A percentile compares a stretch with the other conserved stretches of the same genome.
Evolutionary conservation across 2,888 invertebrate species (phyloP).

Genomic region (Drosophila atroscutellata): DNA sequence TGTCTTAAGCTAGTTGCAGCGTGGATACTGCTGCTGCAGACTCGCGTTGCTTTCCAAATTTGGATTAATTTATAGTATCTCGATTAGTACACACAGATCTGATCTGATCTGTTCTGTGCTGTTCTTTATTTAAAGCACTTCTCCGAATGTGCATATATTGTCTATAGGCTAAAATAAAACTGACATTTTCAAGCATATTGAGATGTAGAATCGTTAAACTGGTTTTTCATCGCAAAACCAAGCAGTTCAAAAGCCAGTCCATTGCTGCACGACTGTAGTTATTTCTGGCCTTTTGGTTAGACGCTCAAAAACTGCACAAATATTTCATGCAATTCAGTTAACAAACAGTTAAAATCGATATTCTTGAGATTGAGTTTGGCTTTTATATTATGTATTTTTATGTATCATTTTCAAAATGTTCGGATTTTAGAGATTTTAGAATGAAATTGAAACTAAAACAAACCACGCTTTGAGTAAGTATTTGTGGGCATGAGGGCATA

Average conservation of each 20-base stretch:
- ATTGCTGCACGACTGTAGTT: neutral
- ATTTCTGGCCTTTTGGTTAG: neutral
- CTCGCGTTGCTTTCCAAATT: slow-evolving; percentile 6
- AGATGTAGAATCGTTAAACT: slow-evolving; percentile 12
- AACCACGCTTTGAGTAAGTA: neutral
- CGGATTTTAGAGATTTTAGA: neutral
- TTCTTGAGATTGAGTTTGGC: neutral
- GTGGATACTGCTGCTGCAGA: too few relatives aligned
- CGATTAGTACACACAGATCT: slow-evolving; percentile 1
- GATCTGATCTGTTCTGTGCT: neutral
- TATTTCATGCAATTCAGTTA: neutral
- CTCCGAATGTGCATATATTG: neutral
- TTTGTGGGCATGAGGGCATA: too few relatives aligned
- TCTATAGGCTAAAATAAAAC: slow-evolving; percentile 5
- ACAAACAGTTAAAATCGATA: neutral
- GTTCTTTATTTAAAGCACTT: neutral
- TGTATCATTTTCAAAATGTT: neutral
- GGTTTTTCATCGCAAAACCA: slow-evolving; percentile 5
- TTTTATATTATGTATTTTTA: neutral
- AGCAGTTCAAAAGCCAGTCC: neutral
- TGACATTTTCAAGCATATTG: neutral
- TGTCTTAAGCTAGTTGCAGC: neutral
- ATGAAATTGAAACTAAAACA: neutral
- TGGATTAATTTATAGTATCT: slow-evolving; percentile 3
- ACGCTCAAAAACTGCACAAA: neutral